Base-by-base conservation (phyloP, 2,113 vertebrate genomes). In the Rhinogobius similis region DNA sequence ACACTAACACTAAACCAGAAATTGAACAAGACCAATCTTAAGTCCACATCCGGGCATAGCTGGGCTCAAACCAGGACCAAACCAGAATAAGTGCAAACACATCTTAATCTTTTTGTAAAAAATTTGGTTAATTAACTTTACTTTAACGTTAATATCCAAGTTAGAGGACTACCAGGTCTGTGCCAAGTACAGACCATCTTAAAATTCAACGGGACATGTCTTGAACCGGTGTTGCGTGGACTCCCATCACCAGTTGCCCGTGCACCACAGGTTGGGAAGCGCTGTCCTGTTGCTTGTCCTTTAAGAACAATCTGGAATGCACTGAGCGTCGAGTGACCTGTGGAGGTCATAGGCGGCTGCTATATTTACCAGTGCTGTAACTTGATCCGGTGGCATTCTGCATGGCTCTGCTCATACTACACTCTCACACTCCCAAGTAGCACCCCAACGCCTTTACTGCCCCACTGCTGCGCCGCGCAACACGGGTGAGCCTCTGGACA, bases 301-400 rank as follows among this genome's bases (percentile, higher is more conserved):
- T 79, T 89, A 86, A 91, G 85, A 87, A 81, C 72, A 78, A 80
- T 74, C 62, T 81, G 88, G 88, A 92, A 93, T 90, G 82, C 88
- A 78, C 77, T 16, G 81, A 88, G 92, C 89, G 86, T 85, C 86
- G 82, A 88, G 88, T 84, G 92, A 90, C 89, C 89, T 79, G 82
- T 55, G 13, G 89, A 92, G 91, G 92, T 93, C 90, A 92, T 79
- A 88, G 90, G 89, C 88, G 43, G 79, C 86, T 86, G 92, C 92
- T 94, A 94, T 93, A 93, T 94, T 93, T 94, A 94, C 90, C 84
- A 65, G 86, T 86, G 71, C 78, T 90, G 93, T 91, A 94, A 94
- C 85, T 69, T 81, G 92, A 94, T 91, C 92, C 87, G 52, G 79
- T 87, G 89, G 82, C 87, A 92, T 93, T 91, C 90, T 88, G 90